Evolutionary conservation across 37 sponge, comb jelly and placozoan species (phyloP).

Genomic region (Mnemiopsis leidyi): DNA sequence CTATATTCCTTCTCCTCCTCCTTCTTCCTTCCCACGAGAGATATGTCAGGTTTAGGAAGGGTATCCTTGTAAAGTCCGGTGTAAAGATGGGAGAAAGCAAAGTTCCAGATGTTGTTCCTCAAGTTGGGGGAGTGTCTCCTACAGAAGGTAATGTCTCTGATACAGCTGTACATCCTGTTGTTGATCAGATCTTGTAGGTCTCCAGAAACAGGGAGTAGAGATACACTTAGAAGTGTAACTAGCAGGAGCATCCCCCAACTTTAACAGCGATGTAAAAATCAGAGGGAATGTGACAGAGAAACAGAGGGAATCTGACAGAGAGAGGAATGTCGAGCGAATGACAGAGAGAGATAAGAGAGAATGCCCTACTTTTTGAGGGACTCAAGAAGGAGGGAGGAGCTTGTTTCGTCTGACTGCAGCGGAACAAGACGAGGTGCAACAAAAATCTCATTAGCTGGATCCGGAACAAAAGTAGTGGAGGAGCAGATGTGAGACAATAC

Average conservation of each 20-base stretch:
- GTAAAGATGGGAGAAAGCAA: neutral
- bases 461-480: neutral
- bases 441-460: neutral
- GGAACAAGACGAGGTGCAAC: neutral
- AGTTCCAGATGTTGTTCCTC: neutral
- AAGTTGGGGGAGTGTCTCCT: neutral
- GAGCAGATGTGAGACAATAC: neutral
- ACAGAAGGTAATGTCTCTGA: neutral
- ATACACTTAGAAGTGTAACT: neutral
- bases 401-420: neutral
- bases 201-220: neutral
- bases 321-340: neutral
- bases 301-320: no score
- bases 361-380: neutral
- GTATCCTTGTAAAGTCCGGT: neutral
- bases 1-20: neutral
- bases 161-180: neutral
- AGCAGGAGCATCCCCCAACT: neutral
- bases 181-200: neutral
- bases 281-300: no score
- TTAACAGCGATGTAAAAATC: no score
- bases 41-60: neutral
- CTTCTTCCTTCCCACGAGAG: neutral
- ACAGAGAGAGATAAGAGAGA: neutral
- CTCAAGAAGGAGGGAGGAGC: neutral